phyloP scores from a whole-genome alignment of 2,888 invertebrate genomes.

The Cosmia trapezina region DNA sequence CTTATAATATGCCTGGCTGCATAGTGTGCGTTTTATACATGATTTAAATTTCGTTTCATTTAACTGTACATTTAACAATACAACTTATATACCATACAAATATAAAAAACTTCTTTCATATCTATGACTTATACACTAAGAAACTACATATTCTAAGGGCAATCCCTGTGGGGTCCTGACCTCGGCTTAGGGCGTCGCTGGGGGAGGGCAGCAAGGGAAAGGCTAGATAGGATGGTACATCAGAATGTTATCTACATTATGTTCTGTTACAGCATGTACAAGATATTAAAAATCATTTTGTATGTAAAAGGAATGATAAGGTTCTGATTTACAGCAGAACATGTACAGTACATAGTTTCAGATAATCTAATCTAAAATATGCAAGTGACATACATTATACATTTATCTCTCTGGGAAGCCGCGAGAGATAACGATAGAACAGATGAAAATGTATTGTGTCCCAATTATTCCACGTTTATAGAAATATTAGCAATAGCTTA shows the following conservation, averaged over 20 bases:
- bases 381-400: conserved; percentile 22
- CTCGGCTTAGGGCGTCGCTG: too few relatives aligned
- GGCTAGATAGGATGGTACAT: background rate
- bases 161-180: too few relatives aligned
- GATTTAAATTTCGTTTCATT: too few relatives aligned
- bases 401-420: conserved; percentile 12
- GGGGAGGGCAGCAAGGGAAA: too few relatives aligned
- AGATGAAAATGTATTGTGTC: conserved; percentile 1
- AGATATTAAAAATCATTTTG: background rate
- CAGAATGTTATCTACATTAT: background rate
- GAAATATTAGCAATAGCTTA: background rate
- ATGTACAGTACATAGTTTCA: conserved; percentile 9
- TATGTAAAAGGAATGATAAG: background rate
- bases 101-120: too few relatives aligned
- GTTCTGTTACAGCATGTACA: background rate
- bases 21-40: too few relatives aligned
- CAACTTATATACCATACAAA: too few relatives aligned
- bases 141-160: too few relatives aligned
- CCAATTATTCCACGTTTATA: background rate
- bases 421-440: conserved; percentile 22
- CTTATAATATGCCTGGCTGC: too few relatives aligned
- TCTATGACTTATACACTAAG: too few relatives aligned
- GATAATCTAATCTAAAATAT: conserved; percentile 53
- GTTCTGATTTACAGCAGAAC: conserved; percentile 13
- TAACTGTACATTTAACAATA: too few relatives aligned